Evolutionary conservation across 2,888 invertebrate genomes (phyloP).

Genomic region (Ormyrus labotus): DNA sequence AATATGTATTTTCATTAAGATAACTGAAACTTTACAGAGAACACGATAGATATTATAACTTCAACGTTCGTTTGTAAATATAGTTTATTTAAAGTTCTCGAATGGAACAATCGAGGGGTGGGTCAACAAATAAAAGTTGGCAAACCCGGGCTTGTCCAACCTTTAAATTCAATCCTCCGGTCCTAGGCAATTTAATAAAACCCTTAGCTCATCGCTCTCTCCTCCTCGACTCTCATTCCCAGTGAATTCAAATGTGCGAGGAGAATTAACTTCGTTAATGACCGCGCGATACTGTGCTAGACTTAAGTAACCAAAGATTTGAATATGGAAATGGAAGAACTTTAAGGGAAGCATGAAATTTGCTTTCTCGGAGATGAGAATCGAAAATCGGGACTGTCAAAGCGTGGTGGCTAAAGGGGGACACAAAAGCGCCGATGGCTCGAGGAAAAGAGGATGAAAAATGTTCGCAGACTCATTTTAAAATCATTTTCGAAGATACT

Average conservation of each 20-base stretch:
- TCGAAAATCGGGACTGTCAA: constrained; percentile 51
- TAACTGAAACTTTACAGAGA: too few relatives aligned
- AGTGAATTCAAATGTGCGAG: constrained; percentile 55
- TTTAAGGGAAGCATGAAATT: constrained; percentile 50
- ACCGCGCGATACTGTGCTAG: constrained; percentile 54
- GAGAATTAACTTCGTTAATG: constrained; percentile 61
- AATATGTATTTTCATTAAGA: too few relatives aligned
- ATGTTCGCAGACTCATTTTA: constrained; percentile 44
- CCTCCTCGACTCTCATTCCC: constrained; percentile 35
- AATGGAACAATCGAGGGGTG: too few relatives aligned
- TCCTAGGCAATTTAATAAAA: constrained; percentile 50
- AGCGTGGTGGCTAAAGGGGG: constrained; percentile 27
- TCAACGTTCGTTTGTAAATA: too few relatives aligned
- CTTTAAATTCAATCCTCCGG: constrained; percentile 51
- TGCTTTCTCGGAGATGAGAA: constrained; percentile 51
- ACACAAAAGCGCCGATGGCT: not conserved
- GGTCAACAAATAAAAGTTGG: constrained; percentile 33
- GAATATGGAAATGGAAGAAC: constrained; percentile 61
- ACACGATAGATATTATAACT: too few relatives aligned
- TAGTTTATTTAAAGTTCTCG: too few relatives aligned
- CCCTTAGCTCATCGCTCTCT: constrained; percentile 42
- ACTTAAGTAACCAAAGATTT: constrained; percentile 60
- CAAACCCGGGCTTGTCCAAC: not conserved
- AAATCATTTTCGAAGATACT: constrained; percentile 42
- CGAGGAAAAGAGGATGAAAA: constrained; percentile 41